Evolutionary conservation across 2,888 invertebrate species (phyloP).

Genomic region (Brachylomia viminalis): DNA sequence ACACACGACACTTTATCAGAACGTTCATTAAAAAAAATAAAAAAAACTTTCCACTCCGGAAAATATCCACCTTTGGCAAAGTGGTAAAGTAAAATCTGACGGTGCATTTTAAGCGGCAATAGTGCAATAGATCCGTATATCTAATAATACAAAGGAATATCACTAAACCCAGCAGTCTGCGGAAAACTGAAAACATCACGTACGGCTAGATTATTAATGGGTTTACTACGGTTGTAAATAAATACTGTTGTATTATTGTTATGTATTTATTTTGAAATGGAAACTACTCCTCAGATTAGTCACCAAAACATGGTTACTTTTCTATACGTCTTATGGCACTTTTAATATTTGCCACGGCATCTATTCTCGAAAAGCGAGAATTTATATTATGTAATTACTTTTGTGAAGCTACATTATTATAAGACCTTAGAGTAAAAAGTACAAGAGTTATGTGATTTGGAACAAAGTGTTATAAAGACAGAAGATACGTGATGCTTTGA

Average conservation of each 20-base stretch:
- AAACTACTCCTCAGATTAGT: conserved; percentile 2
- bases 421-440: neutral
- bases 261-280: conserved; percentile 1
- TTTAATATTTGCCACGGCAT: neutral
- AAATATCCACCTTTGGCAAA: neutral
- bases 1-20: neutral
- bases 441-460: neutral
- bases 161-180: neutral
- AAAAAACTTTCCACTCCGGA: neutral
- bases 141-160: neutral
- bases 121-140: conserved; percentile 4
- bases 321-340: neutral
- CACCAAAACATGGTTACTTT: neutral
- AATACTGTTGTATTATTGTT: conserved; percentile 4
- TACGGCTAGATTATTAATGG: conserved; percentile 25
- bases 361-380: neutral
- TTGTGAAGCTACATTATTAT: neutral
- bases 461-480: neutral
- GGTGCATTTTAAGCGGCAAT: neutral
- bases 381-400: neutral
- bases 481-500: neutral
- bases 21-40: conserved; percentile 1
- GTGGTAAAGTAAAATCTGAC: neutral
- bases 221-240: conserved; percentile 9
- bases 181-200: conserved; percentile 49